These are phyloP conservation scores for Mus pahari DNA, from an alignment of 2,113 vertebrate species.

Conservation along the genomic window DNA sequence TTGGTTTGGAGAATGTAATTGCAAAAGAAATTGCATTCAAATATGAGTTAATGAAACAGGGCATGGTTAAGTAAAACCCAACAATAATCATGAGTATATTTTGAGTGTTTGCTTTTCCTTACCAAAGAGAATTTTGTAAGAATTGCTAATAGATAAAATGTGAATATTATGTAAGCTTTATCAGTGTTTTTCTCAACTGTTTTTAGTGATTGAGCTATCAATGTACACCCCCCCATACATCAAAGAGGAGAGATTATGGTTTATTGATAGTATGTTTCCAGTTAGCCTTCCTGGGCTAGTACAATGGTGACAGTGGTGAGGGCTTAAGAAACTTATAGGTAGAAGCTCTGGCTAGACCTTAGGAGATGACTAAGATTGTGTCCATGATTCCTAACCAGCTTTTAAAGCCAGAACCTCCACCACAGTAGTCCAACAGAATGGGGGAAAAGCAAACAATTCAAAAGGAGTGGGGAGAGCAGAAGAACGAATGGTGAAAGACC, in stretches of 20 bases:
- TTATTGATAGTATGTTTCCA: not conserved
- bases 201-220: not conserved
- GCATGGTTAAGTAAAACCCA: constrained; percentile 43
- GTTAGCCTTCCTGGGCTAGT: not conserved
- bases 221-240: not conserved
- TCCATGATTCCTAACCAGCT: constrained; percentile 25
- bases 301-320: not conserved
- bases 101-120: constrained; percentile 48
- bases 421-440: not conserved
- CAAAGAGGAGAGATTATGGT: not conserved
- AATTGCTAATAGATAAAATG: constrained; percentile 45
- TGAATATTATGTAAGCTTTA: not conserved
- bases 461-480: constrained; percentile 47
- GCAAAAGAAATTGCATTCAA: constrained; percentile 42
- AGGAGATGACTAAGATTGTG: not conserved
- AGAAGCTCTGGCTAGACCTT: not conserved
- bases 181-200: not conserved
- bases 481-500: constrained; percentile 44
- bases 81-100: not conserved
- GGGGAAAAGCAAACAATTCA: constrained; percentile 41
- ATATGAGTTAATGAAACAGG: constrained; percentile 37
- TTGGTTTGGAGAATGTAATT: constrained; percentile 50
- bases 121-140: constrained; percentile 19
- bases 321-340: not conserved
- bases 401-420: not conserved